Evolutionary conservation across 2,888 invertebrate genomes (phyloP).

Genomic region (Callinectes sapidus): DNA sequence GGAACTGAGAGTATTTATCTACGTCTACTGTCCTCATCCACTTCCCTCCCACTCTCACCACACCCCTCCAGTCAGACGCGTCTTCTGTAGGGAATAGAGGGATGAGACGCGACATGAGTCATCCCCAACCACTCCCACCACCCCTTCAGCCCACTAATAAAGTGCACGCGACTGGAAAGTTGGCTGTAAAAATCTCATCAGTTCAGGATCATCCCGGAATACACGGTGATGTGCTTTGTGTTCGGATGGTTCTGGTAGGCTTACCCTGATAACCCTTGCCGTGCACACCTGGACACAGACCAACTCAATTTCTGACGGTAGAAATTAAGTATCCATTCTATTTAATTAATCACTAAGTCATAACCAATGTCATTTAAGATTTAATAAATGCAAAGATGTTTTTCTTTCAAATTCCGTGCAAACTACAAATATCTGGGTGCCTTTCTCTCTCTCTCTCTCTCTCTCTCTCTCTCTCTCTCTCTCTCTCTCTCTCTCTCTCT

Average conservation of each 20-base stretch:
- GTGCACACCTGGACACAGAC: neutral
- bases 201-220: neutral
- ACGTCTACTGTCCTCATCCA: neutral
- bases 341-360: neutral
- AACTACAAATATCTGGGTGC: neutral
- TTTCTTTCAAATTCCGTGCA: too few relatives aligned
- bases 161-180: neutral
- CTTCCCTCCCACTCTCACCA: neutral
- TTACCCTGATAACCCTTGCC: neutral
- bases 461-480: slow-evolving; percentile 30
- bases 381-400: too few relatives aligned
- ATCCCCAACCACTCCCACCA: neutral
- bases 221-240: neutral
- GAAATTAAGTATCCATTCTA: neutral
- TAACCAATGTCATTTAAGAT: neutral
- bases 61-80: neutral
- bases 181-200: slow-evolving; percentile 17
- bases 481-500: slow-evolving; percentile 34
- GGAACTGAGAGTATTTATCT: neutral
- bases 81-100: neutral
- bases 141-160: neutral
- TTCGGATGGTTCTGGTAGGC: slow-evolving; percentile 4
- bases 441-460: too few relatives aligned
- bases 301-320: neutral
- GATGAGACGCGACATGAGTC: neutral